phyloP scores from a whole-genome alignment of 2,113 vertebrate species.

The Xiphophorus hellerii region DNA sequence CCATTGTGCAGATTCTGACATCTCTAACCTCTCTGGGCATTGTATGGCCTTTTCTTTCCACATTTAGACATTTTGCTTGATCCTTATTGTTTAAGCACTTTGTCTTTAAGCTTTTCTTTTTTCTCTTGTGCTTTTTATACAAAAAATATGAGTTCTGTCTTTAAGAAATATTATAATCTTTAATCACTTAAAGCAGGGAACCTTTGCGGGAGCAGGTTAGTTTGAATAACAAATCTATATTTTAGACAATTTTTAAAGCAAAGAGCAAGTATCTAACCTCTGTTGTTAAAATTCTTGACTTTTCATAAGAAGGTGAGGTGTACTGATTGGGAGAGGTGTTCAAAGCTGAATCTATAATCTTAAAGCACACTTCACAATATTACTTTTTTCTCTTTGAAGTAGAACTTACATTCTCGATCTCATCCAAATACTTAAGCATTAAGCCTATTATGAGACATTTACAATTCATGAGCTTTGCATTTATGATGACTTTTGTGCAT shows the following conservation, averaged over 20 bases:
- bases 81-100: neutral
- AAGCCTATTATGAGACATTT: constrained; percentile 16
- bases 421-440: constrained; percentile 12
- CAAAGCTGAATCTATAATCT: constrained; percentile 24
- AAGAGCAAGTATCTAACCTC: constrained; percentile 4
- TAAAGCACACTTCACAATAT: constrained; percentile 4
- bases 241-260: constrained; percentile 20
- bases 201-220: neutral
- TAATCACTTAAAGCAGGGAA: constrained; percentile 10
- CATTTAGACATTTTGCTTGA: neutral
- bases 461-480: constrained; percentile 22
- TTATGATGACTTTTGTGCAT: neutral
- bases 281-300: constrained; percentile 10
- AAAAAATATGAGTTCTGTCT: neutral
- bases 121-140: neutral
- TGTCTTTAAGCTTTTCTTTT: neutral
- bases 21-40: neutral
- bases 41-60: neutral
- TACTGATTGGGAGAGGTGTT: constrained; percentile 7
- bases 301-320: constrained; percentile 4
- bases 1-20: neutral
- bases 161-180: neutral
- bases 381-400: constrained; percentile 8
- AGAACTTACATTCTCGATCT: neutral
- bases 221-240: constrained; percentile 13